Evolutionary conservation across 2,797 vertebrate genomes (phyloP).

Genomic region (Acanthurus lineatus): DNA sequence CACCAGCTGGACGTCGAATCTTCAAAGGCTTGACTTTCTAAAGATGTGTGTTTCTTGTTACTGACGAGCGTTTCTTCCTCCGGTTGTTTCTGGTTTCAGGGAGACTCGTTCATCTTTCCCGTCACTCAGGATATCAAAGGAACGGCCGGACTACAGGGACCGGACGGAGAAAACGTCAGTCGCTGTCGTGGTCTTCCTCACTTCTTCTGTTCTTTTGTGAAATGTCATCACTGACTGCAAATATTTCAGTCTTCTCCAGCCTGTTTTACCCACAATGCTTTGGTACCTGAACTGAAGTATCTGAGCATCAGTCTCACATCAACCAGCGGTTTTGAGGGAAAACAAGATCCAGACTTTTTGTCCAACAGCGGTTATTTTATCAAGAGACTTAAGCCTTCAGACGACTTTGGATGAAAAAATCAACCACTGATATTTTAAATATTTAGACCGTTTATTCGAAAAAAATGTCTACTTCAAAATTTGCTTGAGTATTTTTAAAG

Average conservation of each 20-base stretch:
- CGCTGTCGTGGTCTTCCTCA: no score
- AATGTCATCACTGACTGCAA: no score
- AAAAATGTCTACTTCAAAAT: not conserved
- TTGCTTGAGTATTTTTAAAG: not conserved
- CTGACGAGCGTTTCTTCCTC: not conserved
- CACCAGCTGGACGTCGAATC: no score
- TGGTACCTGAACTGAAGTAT: not conserved
- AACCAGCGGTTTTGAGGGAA: not conserved
- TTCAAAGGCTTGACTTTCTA: no score
- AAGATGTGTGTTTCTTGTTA: no score
- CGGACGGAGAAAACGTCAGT: conserved; percentile 65
- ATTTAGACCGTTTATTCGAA: not conserved
- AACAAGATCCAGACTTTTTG: not conserved
- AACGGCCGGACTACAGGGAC: conserved; percentile 63
- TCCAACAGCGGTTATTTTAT: not conserved
- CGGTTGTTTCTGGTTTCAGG: conserved; percentile 60
- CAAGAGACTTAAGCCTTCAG: no score
- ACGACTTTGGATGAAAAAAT: no score
- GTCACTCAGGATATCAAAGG: conserved; percentile 46
- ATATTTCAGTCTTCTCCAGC: no score
- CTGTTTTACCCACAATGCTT: no score
- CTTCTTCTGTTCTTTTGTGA: no score
- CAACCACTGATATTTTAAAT: not conserved
- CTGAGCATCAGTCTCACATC: conserved; percentile 1
- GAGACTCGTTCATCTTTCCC: conserved; percentile 38